Percentiles rank a stretch among this genome's conserved stretches.
phyloP scores from a whole-genome alignment of 2,888 invertebrate species.

The Drosophila colorata region DNA sequence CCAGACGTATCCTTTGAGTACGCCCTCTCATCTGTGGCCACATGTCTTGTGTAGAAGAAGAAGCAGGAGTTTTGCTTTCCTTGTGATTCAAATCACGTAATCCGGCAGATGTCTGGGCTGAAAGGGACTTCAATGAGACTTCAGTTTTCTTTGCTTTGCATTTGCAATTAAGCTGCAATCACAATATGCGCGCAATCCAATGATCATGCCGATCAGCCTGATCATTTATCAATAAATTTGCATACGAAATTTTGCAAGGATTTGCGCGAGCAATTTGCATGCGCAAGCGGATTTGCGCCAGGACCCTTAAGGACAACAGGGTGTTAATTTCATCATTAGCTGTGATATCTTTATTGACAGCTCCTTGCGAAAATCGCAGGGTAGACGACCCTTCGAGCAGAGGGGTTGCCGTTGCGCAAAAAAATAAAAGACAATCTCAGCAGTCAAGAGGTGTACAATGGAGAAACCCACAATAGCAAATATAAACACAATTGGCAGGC shows the following conservation, averaged over 20 bases:
- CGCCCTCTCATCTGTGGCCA: conserved; percentile 70
- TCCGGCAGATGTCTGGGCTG: conserved; percentile 38
- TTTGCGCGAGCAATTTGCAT: conserved; percentile 27
- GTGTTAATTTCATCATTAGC: conserved; percentile 75
- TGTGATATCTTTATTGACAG: conserved; percentile 53
- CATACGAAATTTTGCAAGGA: conserved; percentile 31
- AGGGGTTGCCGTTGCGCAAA: conserved; percentile 30
- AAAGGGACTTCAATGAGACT: conserved; percentile 21
- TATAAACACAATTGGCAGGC: conserved; percentile 59
- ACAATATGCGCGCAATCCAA: conserved; percentile 38
- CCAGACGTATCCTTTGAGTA: conserved; percentile 48
- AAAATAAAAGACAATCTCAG: conserved; percentile 26
- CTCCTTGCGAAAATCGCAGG: conserved; percentile 39
- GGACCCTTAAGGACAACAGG: conserved; percentile 37
- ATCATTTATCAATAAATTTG: conserved; percentile 62
- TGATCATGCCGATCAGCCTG: conserved; percentile 9
- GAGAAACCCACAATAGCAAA: conserved; percentile 64
- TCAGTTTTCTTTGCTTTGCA: conserved; percentile 2
- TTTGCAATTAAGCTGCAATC: conserved; percentile 53
- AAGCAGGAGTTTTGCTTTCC: conserved; percentile 8
- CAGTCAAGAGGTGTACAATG: conserved; percentile 66
- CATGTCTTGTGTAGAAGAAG: conserved; percentile 42
- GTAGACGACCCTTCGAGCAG: neutral
- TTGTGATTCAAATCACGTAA: conserved; percentile 45
- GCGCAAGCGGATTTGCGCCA: conserved; percentile 42